Conservation (phyloP, 2,888 invertebrate species). For the Corythucha ciliata region DNA sequence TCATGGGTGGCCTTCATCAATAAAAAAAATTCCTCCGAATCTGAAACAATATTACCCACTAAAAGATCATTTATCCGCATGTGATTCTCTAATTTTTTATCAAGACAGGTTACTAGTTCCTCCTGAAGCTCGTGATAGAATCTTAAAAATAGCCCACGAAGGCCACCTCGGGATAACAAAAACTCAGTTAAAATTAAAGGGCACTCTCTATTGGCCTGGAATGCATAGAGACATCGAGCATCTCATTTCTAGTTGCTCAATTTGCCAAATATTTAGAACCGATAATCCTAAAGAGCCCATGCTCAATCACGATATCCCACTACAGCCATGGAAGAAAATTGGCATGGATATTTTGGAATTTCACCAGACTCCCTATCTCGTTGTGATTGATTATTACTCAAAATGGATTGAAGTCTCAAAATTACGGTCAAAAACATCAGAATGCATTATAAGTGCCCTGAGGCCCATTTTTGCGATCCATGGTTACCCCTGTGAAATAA, state of each 20-base stretch:
- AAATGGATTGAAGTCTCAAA: slow-evolving; percentile 32
- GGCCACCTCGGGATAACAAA: slow-evolving; percentile 30
- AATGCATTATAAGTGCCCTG: slow-evolving; percentile 11
- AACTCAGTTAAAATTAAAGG: slow-evolving; percentile 35
- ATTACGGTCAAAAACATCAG: slow-evolving; percentile 27
- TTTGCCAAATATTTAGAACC: slow-evolving; percentile 12
- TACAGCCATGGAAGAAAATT: slow-evolving; percentile 28
- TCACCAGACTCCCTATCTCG: slow-evolving; percentile 24
- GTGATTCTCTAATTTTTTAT: slow-evolving; percentile 6
- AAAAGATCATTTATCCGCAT: background rate
- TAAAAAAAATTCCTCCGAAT: no score
- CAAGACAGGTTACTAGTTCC: slow-evolving; percentile 21
- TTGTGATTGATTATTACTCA: slow-evolving; percentile 30
- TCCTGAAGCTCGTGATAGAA: slow-evolving; percentile 26
- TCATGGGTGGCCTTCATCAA: no score
- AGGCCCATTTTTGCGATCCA: slow-evolving; percentile 26
- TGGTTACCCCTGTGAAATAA: slow-evolving; percentile 29
- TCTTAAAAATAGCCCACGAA: slow-evolving; percentile 36
- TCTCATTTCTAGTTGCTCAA: slow-evolving; percentile 13
- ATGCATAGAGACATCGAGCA: slow-evolving; percentile 37
- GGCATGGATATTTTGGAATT: slow-evolving; percentile 27
- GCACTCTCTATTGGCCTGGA: slow-evolving; percentile 38
- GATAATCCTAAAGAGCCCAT: slow-evolving; percentile 29
- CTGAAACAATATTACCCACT: background rate
- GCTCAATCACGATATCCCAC: slow-evolving; percentile 27